A percentile compares a stretch with the other conserved stretches of the same genome.
phyloP scores from a whole-genome alignment of 1,140 invertebrate species.

The Cotesia glomerata region DNA sequence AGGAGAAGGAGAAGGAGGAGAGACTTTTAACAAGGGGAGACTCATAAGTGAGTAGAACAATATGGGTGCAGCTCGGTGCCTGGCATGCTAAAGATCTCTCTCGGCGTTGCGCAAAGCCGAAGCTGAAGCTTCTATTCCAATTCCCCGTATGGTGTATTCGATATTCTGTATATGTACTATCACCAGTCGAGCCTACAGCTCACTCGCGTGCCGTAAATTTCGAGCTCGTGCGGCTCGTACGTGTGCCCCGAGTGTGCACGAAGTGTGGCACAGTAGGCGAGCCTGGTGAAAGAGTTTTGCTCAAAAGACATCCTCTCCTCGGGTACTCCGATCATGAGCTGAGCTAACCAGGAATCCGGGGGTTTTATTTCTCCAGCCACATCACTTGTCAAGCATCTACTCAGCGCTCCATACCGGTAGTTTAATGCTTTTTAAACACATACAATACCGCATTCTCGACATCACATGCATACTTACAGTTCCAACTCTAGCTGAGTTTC shows the following conservation, averaged over 20 bases:
- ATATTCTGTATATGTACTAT: not conserved
- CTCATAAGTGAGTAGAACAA: not conserved
- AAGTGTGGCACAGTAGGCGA: slow-evolving; percentile 48
- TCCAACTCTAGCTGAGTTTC: no score
- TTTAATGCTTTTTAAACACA: not conserved
- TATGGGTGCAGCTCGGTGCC: slow-evolving; percentile 44
- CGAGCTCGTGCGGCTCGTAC: slow-evolving; percentile 59
- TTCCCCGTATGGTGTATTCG: not conserved
- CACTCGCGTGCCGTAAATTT: slow-evolving; percentile 62
- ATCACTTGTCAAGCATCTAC: not conserved
- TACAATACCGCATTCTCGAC: no score
- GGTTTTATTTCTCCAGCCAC: slow-evolving; percentile 6
- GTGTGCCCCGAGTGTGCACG: slow-evolving; percentile 48
- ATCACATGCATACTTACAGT: no score
- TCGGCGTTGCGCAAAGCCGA: slow-evolving; percentile 17
- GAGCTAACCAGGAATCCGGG: slow-evolving; percentile 20
- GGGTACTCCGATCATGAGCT: no score
- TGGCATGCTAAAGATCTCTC: slow-evolving; percentile 39
- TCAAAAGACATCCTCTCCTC: not conserved
- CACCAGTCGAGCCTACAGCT: no score
- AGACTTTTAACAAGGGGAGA: no score
- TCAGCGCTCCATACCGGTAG: not conserved
- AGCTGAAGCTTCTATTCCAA: no score
- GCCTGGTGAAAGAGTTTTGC: slow-evolving; percentile 16
- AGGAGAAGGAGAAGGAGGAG: not conserved